Conservation (phyloP, 2,113 vertebrate genomes). For the Illadopsis cleaveri region DNA sequence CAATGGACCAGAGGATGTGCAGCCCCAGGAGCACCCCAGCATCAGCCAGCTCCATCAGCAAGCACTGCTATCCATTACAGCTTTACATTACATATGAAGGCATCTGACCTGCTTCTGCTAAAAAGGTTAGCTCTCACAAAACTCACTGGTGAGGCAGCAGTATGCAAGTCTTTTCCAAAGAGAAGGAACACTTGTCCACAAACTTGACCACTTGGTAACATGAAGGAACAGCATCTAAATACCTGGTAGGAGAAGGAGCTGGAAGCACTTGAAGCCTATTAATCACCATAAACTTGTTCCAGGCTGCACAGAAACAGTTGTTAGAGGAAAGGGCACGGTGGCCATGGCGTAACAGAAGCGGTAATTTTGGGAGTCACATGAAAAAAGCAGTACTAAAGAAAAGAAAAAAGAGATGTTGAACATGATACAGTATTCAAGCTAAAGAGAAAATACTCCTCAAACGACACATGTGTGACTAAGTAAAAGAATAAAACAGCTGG, state of each 20-base stretch:
- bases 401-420: neutral
- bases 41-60: neutral
- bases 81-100: neutral
- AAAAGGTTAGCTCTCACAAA: neutral
- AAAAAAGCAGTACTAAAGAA: neutral
- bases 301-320: neutral
- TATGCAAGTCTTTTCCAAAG: neutral
- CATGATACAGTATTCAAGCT: neutral
- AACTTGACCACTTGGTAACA: neutral
- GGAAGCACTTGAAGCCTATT: neutral
- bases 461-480: neutral
- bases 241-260: neutral
- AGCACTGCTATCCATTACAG: accelerated
- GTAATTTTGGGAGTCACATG: neutral
- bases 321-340: accelerated
- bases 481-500: neutral
- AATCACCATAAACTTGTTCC: neutral
- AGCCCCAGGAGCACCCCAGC: neutral
- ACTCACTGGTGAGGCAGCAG: neutral
- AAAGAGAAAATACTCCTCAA: neutral
- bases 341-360: neutral
- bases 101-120: neutral
- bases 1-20: neutral
- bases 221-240: neutral
- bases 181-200: neutral